Percentiles rank a stretch among this genome's conserved stretches.
phyloP scores from a whole-genome alignment of 2,888 invertebrate species.

The Mythimna albipuncta region DNA sequence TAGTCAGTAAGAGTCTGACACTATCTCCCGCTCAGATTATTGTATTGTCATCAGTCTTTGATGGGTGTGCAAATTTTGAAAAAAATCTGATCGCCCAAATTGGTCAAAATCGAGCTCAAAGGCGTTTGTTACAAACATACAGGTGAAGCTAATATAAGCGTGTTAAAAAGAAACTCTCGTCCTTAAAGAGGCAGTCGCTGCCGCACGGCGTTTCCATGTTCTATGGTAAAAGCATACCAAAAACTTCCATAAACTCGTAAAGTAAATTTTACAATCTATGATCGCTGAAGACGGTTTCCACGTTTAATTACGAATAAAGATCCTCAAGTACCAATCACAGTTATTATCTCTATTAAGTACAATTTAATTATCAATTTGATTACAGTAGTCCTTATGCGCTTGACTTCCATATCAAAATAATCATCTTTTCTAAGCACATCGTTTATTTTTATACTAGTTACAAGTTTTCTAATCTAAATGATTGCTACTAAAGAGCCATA shows the following conservation, averaged over 20 bases:
- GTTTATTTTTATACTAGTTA: constrained; percentile 10
- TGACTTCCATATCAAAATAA: constrained; percentile 1
- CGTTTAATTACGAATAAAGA: background rate
- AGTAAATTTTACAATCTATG: background rate
- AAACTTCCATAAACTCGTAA: background rate
- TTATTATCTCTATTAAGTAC: background rate
- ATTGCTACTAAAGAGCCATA: background rate
- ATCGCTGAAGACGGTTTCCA: background rate
- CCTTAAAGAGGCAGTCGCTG: too few species aligned
- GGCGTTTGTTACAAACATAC: too few species aligned
- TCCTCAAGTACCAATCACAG: background rate
- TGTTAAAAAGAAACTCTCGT: too few species aligned
- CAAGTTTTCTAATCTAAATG: constrained; percentile 15
- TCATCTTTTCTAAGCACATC: background rate
- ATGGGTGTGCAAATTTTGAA: too few species aligned
- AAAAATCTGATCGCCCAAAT: too few species aligned
- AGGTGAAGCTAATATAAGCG: too few species aligned
- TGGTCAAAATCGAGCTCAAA: too few species aligned
- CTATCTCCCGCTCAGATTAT: too few species aligned
- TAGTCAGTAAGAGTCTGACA: too few species aligned
- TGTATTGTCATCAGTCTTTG: too few species aligned
- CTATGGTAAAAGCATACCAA: background rate
- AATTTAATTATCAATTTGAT: constrained; percentile 22
- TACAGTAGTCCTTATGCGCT: background rate
- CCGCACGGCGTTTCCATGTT: background rate